Evolutionary conservation across 2,797 vertebrate species (phyloP), one percentile per base, ranked within the genome.

Genomic region (Moxostoma hubbsi): DNA sequence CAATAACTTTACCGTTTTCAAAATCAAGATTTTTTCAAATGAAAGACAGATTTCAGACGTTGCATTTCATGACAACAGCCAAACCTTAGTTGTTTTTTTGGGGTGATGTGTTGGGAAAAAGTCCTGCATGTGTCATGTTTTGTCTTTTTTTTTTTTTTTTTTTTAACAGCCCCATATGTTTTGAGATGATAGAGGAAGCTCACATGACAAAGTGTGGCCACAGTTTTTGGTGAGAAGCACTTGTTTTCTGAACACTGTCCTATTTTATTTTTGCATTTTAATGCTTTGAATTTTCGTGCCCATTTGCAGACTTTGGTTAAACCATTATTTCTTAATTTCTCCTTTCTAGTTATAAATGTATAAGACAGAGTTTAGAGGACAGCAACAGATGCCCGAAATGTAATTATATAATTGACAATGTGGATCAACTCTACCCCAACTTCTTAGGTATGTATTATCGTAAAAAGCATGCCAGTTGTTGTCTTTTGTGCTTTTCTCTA

Each of bases 201-300:
- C 97, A 99, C 86, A 99, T 99, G 97, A 99, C 98, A 0, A 99
- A 99, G 93, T 99, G 98, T 90, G 97, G 98, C 47, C 98, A 99
- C 93, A 99, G 98, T 89, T 99, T 99, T 89, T 99, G 98, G 98
- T 99, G 92, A 97, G 93, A 79, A 69, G 12, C 12, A 6, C 4
- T 43, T 73, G 9, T 49, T 49, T 55, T 76, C 13, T 65, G n/a
- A 66, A 47, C 13, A 45, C 11, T 12, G n/a, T 11, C 6, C 6
- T 12, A 9, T 5, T 61, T 15, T 49, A 6, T 6, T 7, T 18
- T 4, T 18, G 16, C 15, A 7, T 15, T 58, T 58, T 16, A 36
- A 36, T 12, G 9, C 45, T 2, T 75, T 6, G 1, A 0, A n/a
- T 24, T 46, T 49, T 57, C 16, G 7, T n/a, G 4, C 6, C 36